Conservation (phyloP, 2,797 vertebrate species). For the Kryptopterus vitreolus region DNA sequence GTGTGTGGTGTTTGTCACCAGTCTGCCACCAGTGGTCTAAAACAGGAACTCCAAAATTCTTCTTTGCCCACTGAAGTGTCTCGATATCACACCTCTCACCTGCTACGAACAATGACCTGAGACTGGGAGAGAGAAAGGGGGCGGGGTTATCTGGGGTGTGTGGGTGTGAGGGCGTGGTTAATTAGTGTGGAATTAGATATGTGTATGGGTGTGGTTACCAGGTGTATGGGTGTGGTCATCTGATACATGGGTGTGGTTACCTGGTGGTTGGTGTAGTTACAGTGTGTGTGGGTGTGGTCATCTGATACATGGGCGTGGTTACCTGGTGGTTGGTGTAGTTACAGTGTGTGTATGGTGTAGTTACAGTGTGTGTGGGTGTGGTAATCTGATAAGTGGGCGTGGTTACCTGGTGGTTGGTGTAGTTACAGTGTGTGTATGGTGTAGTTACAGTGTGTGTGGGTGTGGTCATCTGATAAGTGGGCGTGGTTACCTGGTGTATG, state of each 20-base stretch:
- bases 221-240: neutral
- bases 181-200: neutral
- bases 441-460: neutral
- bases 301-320: neutral
- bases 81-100: slow-evolving; percentile 93
- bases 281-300: neutral
- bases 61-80: slow-evolving; percentile 91
- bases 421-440: neutral
- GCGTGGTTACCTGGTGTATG: neutral
- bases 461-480: neutral
- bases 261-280: no score
- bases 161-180: neutral
- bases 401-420: slow-evolving; percentile 78
- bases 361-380: neutral
- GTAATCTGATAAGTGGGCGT: neutral
- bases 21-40: slow-evolving; percentile 99
- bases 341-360: neutral
- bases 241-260: neutral
- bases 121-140: slow-evolving; percentile 61
- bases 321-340: neutral
- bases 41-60: slow-evolving; percentile 86
- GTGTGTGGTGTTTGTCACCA: slow-evolving; percentile 72
- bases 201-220: rapidly evolving
- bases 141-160: neutral
- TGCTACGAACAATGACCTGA: slow-evolving; percentile 86